phyloP scores from a whole-genome alignment of 2,113 vertebrate genomes.

The Collichthys lucidus region DNA sequence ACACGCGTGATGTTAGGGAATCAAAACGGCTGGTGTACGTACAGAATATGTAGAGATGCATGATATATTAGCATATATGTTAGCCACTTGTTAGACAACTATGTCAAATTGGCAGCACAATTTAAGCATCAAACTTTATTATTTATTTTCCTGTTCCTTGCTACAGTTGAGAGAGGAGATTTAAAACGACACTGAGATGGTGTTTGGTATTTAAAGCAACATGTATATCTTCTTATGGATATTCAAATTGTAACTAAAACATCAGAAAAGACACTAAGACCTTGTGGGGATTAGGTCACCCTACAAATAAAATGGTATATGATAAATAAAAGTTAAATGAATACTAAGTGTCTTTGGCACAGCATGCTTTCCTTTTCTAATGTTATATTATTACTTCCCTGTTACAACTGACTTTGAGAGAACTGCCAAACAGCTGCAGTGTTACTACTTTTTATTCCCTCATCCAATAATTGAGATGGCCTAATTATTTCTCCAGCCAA shows the following conservation, averaged over 20 bases:
- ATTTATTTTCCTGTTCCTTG: no score
- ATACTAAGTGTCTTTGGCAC: background rate
- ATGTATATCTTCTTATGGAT: no score
- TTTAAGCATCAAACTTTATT: no score
- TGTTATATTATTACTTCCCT: background rate
- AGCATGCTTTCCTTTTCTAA: background rate
- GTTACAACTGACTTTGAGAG: background rate
- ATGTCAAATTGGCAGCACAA: no score
- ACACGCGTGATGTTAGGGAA: background rate
- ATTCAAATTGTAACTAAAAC: no score
- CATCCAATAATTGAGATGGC: background rate
- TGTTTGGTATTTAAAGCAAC: no score
- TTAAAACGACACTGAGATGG: no score
- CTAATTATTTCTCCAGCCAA: background rate
- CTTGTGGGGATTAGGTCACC: background rate
- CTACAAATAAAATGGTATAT: background rate
- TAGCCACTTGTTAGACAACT: background rate
- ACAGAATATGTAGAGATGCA: background rate
- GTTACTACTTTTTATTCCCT: background rate
- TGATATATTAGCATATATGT: no score
- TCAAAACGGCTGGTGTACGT: no score
- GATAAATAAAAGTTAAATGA: background rate
- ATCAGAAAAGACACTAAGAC: no score
- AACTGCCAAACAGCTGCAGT: background rate
- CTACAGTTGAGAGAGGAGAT: no score